These are phyloP conservation scores for Caretta caretta DNA, from an alignment of 2,113 vertebrate species.

Conservation along the genomic window DNA sequence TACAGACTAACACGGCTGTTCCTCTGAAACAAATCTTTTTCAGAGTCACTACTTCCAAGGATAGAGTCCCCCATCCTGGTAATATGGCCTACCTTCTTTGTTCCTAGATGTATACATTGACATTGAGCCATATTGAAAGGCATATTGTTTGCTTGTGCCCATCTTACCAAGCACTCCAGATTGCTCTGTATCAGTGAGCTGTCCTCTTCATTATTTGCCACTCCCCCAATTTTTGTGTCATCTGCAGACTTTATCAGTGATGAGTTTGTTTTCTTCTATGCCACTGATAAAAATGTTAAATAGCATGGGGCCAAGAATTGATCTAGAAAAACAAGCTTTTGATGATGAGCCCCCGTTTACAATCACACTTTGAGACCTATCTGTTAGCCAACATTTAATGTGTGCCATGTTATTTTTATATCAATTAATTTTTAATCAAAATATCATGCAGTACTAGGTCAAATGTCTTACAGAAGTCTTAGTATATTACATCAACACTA, in stretches of 20 bases:
- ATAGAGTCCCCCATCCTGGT: background rate
- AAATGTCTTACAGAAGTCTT: background rate
- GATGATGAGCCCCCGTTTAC: background rate
- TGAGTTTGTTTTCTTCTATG: background rate
- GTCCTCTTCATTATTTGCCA: background rate
- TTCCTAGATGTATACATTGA: background rate
- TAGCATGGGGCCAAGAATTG: background rate
- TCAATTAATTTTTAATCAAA: background rate
- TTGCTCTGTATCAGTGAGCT: background rate
- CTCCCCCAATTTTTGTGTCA: background rate
- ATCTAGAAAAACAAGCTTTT: background rate
- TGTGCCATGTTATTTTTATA: background rate
- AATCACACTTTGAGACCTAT: background rate
- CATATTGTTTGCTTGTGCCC: background rate
- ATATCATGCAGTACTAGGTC: background rate
- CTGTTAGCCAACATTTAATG: background rate
- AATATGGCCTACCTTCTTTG: background rate
- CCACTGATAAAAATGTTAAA: background rate
- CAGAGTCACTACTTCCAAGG: background rate
- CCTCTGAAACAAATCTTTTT: background rate
- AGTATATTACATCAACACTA: background rate
- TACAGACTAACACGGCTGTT: too few relatives aligned
- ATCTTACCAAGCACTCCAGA: background rate
- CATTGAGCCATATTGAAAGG: background rate
- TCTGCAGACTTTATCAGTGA: background rate